A percentile compares a stretch with the other conserved stretches of the same genome.
These are phyloP conservation scores for Drosophila birchii DNA, from an alignment of 2,888 invertebrate species.

Conservation along the genomic window DNA sequence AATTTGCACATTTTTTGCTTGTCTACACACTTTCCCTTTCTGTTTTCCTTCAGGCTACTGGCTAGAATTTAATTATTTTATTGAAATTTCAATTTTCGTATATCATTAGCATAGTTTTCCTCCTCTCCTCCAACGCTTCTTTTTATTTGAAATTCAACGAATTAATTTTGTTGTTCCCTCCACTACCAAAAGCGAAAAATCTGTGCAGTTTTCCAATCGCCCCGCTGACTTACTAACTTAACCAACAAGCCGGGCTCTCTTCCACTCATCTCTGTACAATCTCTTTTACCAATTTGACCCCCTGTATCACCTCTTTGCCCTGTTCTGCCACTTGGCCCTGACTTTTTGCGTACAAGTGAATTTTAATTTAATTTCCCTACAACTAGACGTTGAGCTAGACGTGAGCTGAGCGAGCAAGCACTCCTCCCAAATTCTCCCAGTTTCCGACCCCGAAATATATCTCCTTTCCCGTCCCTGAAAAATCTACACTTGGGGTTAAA, in stretches of 20 bases:
- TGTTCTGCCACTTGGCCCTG: conserved; percentile 50
- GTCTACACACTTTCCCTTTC: conserved; percentile 14
- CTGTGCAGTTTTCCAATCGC: conserved; percentile 72
- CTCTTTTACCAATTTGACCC: conserved; percentile 18
- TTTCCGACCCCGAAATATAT: neutral
- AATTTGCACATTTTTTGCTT: conserved; percentile 17
- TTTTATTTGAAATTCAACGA: conserved; percentile 66
- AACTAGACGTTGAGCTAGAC: conserved; percentile 77
- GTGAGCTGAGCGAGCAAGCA: conserved; percentile 67
- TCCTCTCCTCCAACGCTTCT: conserved; percentile 2
- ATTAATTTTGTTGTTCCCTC: conserved; percentile 70
- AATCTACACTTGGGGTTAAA: conserved; percentile 1
- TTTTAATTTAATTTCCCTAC: conserved; percentile 79
- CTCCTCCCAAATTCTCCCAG: conserved; percentile 12
- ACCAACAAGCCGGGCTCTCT: conserved; percentile 23
- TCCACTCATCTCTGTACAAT: neutral
- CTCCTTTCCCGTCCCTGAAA: neutral
- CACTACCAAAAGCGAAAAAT: conserved; percentile 56
- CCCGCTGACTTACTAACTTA: conserved; percentile 70
- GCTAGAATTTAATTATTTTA: conserved; percentile 35
- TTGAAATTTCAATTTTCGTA: conserved; percentile 54
- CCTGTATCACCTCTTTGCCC: conserved; percentile 25
- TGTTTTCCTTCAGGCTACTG: neutral
- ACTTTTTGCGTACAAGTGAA: conserved; percentile 75
- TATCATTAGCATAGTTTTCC: conserved; percentile 74